phyloP scores from a whole-genome alignment of 2,888 invertebrate genomes.

The Drosophila infuscata region DNA sequence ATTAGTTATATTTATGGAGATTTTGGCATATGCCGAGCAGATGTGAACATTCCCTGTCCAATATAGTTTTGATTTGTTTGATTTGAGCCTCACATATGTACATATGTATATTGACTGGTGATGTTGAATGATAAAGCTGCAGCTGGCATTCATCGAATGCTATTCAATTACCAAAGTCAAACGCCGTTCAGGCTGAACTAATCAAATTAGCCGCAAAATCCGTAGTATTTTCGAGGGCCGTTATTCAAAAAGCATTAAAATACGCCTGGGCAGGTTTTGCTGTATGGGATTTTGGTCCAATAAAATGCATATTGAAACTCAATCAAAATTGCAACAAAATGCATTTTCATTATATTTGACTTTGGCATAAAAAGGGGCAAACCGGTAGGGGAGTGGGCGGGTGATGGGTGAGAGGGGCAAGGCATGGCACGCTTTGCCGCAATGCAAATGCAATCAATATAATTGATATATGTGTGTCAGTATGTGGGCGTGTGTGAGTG shows the following conservation, averaged over 20 bases:
- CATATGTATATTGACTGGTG: not conserved
- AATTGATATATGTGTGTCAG: slow-evolving; percentile 60
- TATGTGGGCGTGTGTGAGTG: slow-evolving; percentile 1
- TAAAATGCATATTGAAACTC: slow-evolving; percentile 57
- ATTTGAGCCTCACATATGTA: not conserved
- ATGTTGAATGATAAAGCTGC: not conserved
- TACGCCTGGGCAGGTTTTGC: slow-evolving; percentile 21
- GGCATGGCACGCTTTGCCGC: slow-evolving; percentile 33
- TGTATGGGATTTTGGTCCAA: slow-evolving; percentile 36
- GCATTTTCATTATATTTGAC: slow-evolving; percentile 70
- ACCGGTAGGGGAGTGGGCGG: too few relatives aligned
- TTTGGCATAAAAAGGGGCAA: slow-evolving; percentile 36
- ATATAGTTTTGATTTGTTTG: not conserved
- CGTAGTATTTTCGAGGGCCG: not conserved
- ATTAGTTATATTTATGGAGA: not conserved
- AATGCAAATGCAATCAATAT: slow-evolving; percentile 80
- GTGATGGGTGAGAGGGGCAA: not conserved
- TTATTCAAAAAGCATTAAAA: slow-evolving; percentile 1
- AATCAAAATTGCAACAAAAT: slow-evolving; percentile 76
- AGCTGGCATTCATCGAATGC: slow-evolving; percentile 2
- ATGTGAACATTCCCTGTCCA: not conserved
- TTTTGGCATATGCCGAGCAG: not conserved
- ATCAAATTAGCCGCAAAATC: slow-evolving; percentile 39
- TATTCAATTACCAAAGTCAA: not conserved
- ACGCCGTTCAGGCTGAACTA: slow-evolving; percentile 19